These are phyloP conservation scores for human (Homo sapiens) DNA, from an alignment of 2,113 vertebrate species.

Conservation along the genomic window DNA sequence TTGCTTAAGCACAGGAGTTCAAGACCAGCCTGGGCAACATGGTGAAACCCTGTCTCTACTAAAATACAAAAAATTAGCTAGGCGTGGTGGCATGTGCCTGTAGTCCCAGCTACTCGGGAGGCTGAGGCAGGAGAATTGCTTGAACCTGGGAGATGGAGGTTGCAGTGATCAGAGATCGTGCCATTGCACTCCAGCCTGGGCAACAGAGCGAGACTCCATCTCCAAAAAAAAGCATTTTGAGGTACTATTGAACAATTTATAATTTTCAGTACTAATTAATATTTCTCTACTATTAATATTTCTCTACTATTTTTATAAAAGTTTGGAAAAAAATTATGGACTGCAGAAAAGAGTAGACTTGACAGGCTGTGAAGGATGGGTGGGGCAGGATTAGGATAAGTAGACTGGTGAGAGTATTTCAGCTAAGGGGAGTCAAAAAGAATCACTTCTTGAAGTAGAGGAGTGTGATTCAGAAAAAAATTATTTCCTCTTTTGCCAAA, in stretches of 20 bases:
- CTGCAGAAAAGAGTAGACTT: background rate
- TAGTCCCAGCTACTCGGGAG: no score
- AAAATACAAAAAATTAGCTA: no score
- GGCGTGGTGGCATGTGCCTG: no score
- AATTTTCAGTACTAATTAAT: background rate
- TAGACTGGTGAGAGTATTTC: background rate
- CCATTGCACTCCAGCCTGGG: no score
- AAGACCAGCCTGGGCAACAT: no score
- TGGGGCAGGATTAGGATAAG: background rate
- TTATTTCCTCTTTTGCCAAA: conserved; percentile 21
- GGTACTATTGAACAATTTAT: background rate
- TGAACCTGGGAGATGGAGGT: no score
- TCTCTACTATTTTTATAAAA: conserved; percentile 25
- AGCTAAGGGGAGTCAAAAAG: background rate
- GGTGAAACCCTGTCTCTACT: no score
- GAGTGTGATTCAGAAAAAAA: conserved; percentile 15
- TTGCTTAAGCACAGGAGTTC: no score
- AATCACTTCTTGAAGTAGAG: conserved; percentile 22
- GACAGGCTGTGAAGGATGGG: background rate
- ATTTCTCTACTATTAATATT: background rate
- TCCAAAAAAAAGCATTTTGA: background rate
- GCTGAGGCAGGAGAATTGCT: no score
- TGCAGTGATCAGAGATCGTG: no score
- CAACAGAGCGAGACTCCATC: no score
- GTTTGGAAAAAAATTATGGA: background rate